Percentiles rank a stretch among this genome's conserved stretches.
phyloP scores from a whole-genome alignment of 2,113 vertebrate genomes.

The Triplophysa siluroides region DNA sequence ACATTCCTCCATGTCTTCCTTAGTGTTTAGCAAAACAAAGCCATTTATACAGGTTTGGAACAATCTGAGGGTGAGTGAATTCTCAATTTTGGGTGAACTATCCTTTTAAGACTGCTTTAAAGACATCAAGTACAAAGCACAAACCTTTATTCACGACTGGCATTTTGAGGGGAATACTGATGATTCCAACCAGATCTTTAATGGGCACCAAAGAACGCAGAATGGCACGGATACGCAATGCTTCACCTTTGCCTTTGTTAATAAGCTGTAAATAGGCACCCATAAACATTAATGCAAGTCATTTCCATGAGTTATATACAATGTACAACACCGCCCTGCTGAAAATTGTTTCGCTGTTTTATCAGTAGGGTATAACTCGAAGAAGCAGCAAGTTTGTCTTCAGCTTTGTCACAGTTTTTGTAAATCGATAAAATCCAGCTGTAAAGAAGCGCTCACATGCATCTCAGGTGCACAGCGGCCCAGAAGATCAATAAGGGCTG shows the following conservation, averaged over 20 bases:
- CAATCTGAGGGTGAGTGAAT: too few relatives aligned
- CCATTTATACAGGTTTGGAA: too few relatives aligned
- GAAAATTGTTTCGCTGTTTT: background rate
- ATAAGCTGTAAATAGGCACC: constrained; percentile 81
- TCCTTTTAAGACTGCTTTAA: background rate
- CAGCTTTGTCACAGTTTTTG: background rate
- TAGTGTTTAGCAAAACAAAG: too few relatives aligned
- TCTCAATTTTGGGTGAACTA: too few relatives aligned
- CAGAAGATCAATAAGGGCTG: constrained; percentile 93
- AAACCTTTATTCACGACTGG: constrained; percentile 93
- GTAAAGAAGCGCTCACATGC: constrained; percentile 83
- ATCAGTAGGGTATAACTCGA: background rate
- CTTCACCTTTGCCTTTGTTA: constrained; percentile 95
- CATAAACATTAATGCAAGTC: background rate
- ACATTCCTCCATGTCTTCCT: too few relatives aligned
- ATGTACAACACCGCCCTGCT: background rate
- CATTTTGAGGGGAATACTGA: constrained; percentile 93
- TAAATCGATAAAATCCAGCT: constrained; percentile 3
- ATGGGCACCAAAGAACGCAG: constrained; percentile 94
- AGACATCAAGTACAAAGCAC: constrained; percentile 3
- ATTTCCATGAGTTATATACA: background rate
- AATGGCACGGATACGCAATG: constrained; percentile 93
- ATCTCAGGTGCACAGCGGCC: constrained; percentile 96
- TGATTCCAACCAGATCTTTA: constrained; percentile 90
- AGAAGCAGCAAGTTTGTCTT: background rate